Evolutionary conservation across 2,888 invertebrate species (phyloP).

Genomic region (Leucoma salicis): DNA sequence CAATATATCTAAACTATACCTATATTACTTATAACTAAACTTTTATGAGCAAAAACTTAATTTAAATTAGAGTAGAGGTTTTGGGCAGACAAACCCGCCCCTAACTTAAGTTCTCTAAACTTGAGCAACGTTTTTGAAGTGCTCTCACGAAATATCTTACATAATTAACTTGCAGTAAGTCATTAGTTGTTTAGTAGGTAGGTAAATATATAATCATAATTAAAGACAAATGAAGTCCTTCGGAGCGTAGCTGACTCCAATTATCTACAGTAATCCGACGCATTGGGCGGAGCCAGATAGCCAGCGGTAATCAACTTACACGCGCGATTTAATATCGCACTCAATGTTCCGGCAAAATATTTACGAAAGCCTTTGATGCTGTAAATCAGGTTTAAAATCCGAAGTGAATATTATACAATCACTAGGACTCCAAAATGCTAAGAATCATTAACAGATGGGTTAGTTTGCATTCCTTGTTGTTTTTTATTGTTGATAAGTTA

Average conservation of each 20-base stretch:
- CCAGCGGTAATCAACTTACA: conserved; percentile 62
- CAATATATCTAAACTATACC: too few species aligned
- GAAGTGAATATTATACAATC: neutral
- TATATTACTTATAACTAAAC: too few species aligned
- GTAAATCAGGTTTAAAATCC: conserved; percentile 31
- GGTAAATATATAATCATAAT: conserved; percentile 25
- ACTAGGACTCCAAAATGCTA: too few species aligned
- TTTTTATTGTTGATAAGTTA: too few species aligned
- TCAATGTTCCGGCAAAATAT: conserved; percentile 62
- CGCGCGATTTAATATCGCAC: conserved; percentile 64
- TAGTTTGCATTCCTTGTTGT: too few species aligned
- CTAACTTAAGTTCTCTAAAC: neutral
- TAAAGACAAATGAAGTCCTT: conserved; percentile 34
- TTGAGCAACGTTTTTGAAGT: conserved; percentile 16
- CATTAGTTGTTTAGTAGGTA: conserved; percentile 26
- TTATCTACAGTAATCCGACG: conserved; percentile 59
- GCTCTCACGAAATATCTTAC: conserved; percentile 16
- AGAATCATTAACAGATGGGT: too few species aligned
- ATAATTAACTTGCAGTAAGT: conserved; percentile 27
- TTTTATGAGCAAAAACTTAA: too few species aligned
- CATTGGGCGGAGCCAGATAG: conserved; percentile 52
- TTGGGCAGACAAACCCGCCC: too few species aligned
- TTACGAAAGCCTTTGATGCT: conserved; percentile 50
- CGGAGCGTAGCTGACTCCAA: conserved; percentile 45
- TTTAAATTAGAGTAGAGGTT: too few species aligned